Evolutionary conservation across 2,888 invertebrate genomes (phyloP), one percentile per base, ranked within the genome.

Genomic region (Volucella zonaria): DNA sequence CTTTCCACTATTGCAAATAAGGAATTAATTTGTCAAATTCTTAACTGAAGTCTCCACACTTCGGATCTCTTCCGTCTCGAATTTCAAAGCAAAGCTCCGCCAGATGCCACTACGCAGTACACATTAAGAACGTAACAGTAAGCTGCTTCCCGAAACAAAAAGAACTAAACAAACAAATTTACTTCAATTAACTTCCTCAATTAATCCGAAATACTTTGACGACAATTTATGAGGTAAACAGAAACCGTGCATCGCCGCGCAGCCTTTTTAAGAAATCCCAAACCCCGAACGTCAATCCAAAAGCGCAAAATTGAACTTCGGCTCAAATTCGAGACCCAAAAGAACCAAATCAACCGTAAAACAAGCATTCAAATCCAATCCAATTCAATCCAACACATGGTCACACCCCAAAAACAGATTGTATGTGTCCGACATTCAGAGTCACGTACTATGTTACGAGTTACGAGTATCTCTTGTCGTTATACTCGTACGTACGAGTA

Each of bases 271-370:
- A 66, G 71, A 67, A 67, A 66, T 31, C 31, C 31, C 4, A 31
- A 31, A 31, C 6, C 31, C 31, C 31, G 31, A 31, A 31, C 4
- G 31, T 6, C 6, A 31, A 31, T 31, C 31, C 31, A 2, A 31
- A 31, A 31, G 6, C 31, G 31, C 31, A 31, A 31, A 31, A 31
- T 31, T 31, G 31, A 31, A 31, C 31, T 31, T 31, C 31, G 6
- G 6, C 31, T 31, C 31, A 31, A 31, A 31, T 31, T 31, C 31
- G 31, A 31, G 31, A 31, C 31, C 67, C 52, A 61, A 77, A 40
- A 74, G 12, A 78, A 67, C 67, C 66, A 70, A 75, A 66, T 83
- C 79, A 83, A 79, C 82, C 79, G 79, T 83, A 75, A 83, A 83
- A 45, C 59, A 75, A 66, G 66, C 79, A 61, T 62, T 61, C 59